These are phyloP conservation scores for Clostera curtula DNA, from an alignment of 2,888 invertebrate species.

Conservation along the genomic window DNA sequence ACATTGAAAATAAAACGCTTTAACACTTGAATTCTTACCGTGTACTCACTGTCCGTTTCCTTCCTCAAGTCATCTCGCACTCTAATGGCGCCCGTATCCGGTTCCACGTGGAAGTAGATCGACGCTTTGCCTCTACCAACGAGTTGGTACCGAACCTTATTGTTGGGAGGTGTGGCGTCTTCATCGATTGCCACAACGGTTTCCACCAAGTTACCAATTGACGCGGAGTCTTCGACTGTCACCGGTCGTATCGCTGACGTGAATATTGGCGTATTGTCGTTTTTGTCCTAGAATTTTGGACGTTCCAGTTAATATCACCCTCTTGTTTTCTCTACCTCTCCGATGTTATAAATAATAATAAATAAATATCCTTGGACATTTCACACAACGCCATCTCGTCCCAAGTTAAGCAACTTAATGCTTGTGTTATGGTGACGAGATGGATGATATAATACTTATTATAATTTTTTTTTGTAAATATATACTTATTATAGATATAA, in stretches of 20 bases:
- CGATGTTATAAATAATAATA: no score
- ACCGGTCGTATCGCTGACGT: conserved; percentile 88
- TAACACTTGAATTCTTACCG: conserved; percentile 71
- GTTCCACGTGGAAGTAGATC: conserved; percentile 91
- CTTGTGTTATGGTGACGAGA: no score
- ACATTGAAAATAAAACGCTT: no score
- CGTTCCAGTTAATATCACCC: no score
- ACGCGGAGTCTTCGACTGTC: conserved; percentile 87
- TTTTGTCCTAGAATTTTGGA: conserved; percentile 85
- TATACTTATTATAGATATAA: no score
- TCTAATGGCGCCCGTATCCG: conserved; percentile 85
- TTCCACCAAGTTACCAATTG: conserved; percentile 87
- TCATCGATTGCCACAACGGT: conserved; percentile 87
- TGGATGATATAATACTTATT: no score
- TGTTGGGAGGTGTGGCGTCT: conserved; percentile 90
- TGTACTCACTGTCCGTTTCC: conserved; percentile 90
- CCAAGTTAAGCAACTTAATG: no score
- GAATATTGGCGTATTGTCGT: conserved; percentile 92
- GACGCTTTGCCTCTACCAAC: conserved; percentile 87
- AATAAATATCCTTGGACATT: no score
- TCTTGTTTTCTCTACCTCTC: no score
- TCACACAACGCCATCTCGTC: no score
- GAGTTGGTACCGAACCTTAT: conserved; percentile 85
- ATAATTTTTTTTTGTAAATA: no score
- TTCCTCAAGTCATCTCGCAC: conserved; percentile 89